A percentile compares a stretch with the other conserved stretches of the same genome.
These are phyloP conservation scores for Hydropotes inermis DNA, from an alignment of 2,113 vertebrate genomes.

Conservation along the genomic window DNA sequence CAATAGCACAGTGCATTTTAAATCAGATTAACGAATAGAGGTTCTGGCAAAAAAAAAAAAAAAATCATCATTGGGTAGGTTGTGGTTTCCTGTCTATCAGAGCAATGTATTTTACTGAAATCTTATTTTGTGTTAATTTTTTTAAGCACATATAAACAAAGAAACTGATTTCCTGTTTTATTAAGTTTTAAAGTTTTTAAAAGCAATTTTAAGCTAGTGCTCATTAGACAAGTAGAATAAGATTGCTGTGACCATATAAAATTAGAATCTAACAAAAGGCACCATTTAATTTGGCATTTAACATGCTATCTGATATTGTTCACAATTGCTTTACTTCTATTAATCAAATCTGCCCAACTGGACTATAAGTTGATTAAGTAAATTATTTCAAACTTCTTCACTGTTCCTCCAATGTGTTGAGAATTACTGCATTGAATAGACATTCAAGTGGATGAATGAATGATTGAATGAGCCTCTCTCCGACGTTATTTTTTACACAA, in stretches of 20 bases:
- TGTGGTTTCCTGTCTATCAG: not conserved
- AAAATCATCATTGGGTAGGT: not conserved
- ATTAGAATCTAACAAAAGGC: not conserved
- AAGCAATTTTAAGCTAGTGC: not conserved
- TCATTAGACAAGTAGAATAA: not conserved
- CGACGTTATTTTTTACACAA: not conserved
- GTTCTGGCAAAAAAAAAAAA: conserved; percentile 6
- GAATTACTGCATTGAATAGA: not conserved
- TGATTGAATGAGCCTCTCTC: not conserved
- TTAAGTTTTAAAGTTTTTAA: not conserved
- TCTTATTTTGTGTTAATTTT: not conserved
- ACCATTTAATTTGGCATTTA: not conserved
- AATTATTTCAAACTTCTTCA: not conserved
- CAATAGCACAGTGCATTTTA: conserved; percentile 33
- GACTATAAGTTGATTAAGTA: not conserved
- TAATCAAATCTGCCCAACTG: not conserved
- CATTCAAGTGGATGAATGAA: not conserved
- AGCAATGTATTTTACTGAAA: not conserved
- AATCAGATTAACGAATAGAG: not conserved
- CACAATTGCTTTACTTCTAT: not conserved
- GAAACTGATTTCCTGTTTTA: not conserved
- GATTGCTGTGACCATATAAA: not conserved
- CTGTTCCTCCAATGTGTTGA: not conserved
- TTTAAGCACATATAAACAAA: not conserved
- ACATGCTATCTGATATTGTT: not conserved